Evolutionary conservation across 1,140 invertebrate genomes (phyloP), one percentile per base, ranked within the genome.

Genomic region (Epicauta chinensis): DNA sequence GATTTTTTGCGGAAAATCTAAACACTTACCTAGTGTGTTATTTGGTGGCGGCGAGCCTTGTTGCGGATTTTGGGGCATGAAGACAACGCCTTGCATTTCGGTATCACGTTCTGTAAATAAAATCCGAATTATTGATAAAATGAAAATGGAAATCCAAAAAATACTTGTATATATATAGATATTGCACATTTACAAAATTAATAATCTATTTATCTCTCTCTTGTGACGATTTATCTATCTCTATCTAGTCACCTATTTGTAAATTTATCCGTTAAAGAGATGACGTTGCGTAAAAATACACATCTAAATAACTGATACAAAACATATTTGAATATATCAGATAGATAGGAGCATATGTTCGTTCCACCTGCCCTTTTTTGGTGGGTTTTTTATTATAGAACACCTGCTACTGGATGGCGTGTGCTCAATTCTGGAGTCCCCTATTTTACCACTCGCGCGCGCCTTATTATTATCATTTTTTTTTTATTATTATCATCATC

Each of bases 51-150:
- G 61, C 43, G 64, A 67, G 41, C 64, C 62, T 58, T 64, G 64
- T 54, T 70, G 64, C 17, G 62, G 60, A 60, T 65, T 64, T 31
- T 62, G 63, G 14, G 64, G 64, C 55, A 66, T 58, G 52, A 62
- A 66, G 43, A 68, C 61, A 31, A 65, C 60, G 54, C 68, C 68
- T 66, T 70, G 68, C 68, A 70, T 70, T 51, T 65, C 62, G 62
- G 56, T 56, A 40, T 56, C 56, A 69, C 38, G 48, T 47, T 64
- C 68, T 70, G 61, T 14, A 70, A 64, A 3, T 59, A 57, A 62
- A 34, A 52, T n/a, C n/a, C n/a, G n/a, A n/a, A n/a, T n/a, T n/a
- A n/a, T n/a, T n/a, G n/a, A n/a, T n/a, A n/a, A n/a, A n/a, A n/a
- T n/a, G n/a, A n/a, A n/a, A n/a, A n/a, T n/a, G n/a, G n/a, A n/a